These are phyloP conservation scores for Drosophila mojavensis DNA, from an alignment of 1,140 invertebrate genomes.

Conservation along the genomic window DNA sequence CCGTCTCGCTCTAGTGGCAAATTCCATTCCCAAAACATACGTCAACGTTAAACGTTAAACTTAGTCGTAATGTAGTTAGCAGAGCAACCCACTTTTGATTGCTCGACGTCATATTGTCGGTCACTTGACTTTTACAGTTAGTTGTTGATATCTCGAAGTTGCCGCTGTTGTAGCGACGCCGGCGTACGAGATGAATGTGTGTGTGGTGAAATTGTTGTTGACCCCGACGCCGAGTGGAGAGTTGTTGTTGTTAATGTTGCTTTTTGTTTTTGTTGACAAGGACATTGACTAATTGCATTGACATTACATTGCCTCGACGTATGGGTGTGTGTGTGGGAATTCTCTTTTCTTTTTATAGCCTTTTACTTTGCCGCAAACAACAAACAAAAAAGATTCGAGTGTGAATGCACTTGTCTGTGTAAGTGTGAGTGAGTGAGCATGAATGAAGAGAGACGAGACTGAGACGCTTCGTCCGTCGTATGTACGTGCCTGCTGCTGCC, in stretches of 20 bases:
- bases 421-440: slow-evolving; percentile 50
- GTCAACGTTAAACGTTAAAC: slow-evolving; percentile 32
- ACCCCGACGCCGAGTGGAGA: slow-evolving; percentile 19
- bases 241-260: slow-evolving; percentile 16
- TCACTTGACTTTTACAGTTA: slow-evolving; percentile 59
- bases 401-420: slow-evolving; percentile 23
- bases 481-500: slow-evolving; percentile 34
- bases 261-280: slow-evolving; percentile 59
- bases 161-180: neutral
- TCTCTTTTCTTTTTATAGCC: slow-evolving; percentile 73
- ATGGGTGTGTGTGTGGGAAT: slow-evolving; percentile 41
- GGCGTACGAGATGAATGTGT: slow-evolving; percentile 36
- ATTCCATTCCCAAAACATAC: slow-evolving; percentile 49
- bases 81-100: slow-evolving; percentile 13
- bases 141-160: slow-evolving; percentile 29
- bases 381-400: slow-evolving; percentile 49
- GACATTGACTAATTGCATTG: slow-evolving; percentile 82
- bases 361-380: slow-evolving; percentile 69
- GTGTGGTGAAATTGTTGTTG: slow-evolving; percentile 54
- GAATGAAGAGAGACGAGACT: slow-evolving; percentile 51
- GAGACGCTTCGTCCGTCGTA: slow-evolving; percentile 17
- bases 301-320: slow-evolving; percentile 70
- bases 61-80: slow-evolving; percentile 19
- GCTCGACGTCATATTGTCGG: slow-evolving; percentile 61
- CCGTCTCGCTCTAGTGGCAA: slow-evolving; percentile 39